Percentiles rank a stretch among this genome's conserved stretches.
Conservation (phyloP, 2,113 vertebrate genomes). For the Callorhinus ursinus region DNA sequence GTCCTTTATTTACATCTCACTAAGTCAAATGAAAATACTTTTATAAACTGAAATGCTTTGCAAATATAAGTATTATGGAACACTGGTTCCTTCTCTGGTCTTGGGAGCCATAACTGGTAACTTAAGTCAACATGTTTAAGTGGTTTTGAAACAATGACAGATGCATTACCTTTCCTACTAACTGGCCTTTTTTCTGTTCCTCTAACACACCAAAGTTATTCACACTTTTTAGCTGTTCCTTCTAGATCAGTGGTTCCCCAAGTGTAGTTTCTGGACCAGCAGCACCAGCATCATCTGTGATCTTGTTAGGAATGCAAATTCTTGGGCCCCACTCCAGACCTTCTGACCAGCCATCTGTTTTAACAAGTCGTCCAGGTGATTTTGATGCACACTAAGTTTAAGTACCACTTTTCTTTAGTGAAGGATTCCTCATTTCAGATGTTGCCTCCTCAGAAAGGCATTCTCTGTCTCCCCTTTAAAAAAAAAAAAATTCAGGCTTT, state of each 20-base stretch:
- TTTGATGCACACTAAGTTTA: neutral
- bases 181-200: neutral
- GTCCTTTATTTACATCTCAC: neutral
- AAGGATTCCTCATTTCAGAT: neutral
- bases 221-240: neutral
- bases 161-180: neutral
- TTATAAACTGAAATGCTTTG: conserved; percentile 47
- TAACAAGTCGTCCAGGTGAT: neutral
- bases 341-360: neutral
- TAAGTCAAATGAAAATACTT: conserved; percentile 15
- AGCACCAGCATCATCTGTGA: neutral
- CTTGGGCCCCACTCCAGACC: neutral
- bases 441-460: neutral
- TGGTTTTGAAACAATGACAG: neutral
- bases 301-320: conserved; percentile 10
- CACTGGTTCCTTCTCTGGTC: neutral
- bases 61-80: conserved; percentile 21
- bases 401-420: conserved; percentile 14
- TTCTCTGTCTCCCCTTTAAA: neutral
- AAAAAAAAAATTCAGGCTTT: neutral
- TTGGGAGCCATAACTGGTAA: neutral
- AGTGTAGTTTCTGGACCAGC: neutral
- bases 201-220: neutral
- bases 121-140: conserved; percentile 30
- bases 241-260: neutral